phyloP scores from a whole-genome alignment of 2,888 invertebrate species.

The Timema cristinae region DNA sequence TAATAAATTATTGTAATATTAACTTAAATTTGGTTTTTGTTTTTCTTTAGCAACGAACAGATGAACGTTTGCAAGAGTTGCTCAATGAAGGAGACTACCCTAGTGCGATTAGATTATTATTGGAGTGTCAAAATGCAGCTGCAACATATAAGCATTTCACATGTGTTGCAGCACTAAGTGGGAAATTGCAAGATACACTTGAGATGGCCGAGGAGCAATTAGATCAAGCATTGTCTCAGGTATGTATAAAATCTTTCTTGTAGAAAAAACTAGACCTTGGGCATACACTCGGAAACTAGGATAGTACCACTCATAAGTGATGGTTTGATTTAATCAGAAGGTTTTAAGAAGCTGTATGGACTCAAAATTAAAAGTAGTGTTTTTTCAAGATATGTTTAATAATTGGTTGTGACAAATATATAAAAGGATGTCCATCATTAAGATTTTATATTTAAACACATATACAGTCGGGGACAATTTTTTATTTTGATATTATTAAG shows the following conservation, averaged over 20 bases:
- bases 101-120: constrained; percentile 82
- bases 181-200: constrained; percentile 84
- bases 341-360: too few relatives aligned
- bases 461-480: too few relatives aligned
- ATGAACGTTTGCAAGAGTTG: constrained; percentile 75
- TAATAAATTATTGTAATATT: background rate
- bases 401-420: too few relatives aligned
- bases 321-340: too few relatives aligned
- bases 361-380: too few relatives aligned
- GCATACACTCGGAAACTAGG: too few relatives aligned
- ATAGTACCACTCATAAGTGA: too few relatives aligned
- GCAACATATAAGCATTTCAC: constrained; percentile 79
- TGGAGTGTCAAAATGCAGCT: constrained; percentile 84
- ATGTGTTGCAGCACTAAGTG: constrained; percentile 84
- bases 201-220: constrained; percentile 88
- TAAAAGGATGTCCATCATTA: too few relatives aligned
- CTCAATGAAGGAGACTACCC: constrained; percentile 81
- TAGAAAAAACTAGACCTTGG: too few relatives aligned
- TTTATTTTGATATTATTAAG: too few relatives aligned
- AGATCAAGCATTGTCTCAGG: constrained; percentile 78
- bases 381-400: too few relatives aligned
- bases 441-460: too few relatives aligned
- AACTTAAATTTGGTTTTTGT: constrained; percentile 35
- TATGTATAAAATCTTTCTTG: constrained; percentile 43
- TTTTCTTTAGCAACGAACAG: constrained; percentile 69